A percentile compares a stretch with the other conserved stretches of the same genome.
Conservation (phyloP, 2,797 vertebrate genomes). For the Dallia pectoralis region DNA sequence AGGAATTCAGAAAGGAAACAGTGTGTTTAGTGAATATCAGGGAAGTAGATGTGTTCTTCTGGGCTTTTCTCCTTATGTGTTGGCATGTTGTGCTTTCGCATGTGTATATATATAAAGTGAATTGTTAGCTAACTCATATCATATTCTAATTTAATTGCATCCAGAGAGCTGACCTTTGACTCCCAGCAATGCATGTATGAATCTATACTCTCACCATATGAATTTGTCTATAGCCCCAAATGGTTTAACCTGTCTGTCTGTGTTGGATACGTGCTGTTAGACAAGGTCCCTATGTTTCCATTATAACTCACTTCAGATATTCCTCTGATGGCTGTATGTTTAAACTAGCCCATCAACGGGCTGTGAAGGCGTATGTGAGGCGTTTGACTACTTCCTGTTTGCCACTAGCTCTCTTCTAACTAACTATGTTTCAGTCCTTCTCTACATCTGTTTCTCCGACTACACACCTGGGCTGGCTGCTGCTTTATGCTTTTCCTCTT, state of each 20-base stretch:
- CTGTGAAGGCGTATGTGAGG: too few relatives aligned
- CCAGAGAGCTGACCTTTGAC: slow-evolving; percentile 17
- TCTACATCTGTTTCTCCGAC: slow-evolving; percentile 20
- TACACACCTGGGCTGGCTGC: slow-evolving; percentile 43
- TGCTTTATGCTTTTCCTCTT: slow-evolving; percentile 32
- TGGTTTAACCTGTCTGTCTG: slow-evolving; percentile 23
- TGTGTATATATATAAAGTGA: slow-evolving; percentile 54
- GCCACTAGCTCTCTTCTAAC: background rate
- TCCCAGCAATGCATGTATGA: slow-evolving; percentile 33
- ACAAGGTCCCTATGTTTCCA: too few relatives aligned
- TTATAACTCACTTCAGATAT: too few relatives aligned
- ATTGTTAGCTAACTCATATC: slow-evolving; percentile 53
- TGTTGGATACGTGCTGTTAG: slow-evolving; percentile 16
- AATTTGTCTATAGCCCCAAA: slow-evolving; percentile 35
- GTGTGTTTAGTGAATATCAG: slow-evolving; percentile 29
- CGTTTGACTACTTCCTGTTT: too few relatives aligned
- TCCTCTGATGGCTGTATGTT: too few relatives aligned
- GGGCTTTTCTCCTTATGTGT: slow-evolving; percentile 26
- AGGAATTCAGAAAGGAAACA: slow-evolving; percentile 19
- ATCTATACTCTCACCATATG: slow-evolving; percentile 29
- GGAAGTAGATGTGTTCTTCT: slow-evolving; percentile 41
- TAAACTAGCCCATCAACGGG: too few relatives aligned
- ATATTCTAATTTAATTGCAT: slow-evolving; percentile 35
- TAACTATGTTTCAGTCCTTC: slow-evolving; percentile 9
- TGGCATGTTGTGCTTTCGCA: slow-evolving; percentile 38